Evolutionary conservation across 1,140 invertebrate species (phyloP).

Genomic region (Platorchestia sp.): DNA sequence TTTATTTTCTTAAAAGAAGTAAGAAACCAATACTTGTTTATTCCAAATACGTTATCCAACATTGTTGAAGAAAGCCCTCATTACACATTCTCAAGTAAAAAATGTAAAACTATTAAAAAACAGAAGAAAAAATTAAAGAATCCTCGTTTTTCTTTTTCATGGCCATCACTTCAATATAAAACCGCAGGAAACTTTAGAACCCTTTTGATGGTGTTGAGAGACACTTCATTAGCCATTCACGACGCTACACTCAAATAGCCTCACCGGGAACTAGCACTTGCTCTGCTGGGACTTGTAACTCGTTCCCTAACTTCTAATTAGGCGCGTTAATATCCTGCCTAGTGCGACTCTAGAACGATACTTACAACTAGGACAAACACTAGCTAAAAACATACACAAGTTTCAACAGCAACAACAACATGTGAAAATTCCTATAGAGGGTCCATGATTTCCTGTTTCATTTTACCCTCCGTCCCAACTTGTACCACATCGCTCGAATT

Average conservation of each 20-base stretch:
- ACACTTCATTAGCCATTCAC: too few relatives aligned
- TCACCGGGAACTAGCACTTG: background rate
- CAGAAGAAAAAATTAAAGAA: too few relatives aligned
- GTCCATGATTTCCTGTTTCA: background rate
- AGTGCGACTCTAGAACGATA: slow-evolving; percentile 30
- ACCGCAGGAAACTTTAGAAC: too few relatives aligned
- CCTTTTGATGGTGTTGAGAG: too few relatives aligned
- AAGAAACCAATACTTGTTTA: too few relatives aligned
- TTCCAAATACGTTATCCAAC: too few relatives aligned
- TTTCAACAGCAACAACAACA: slow-evolving; percentile 46
- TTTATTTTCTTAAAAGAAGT: too few relatives aligned
- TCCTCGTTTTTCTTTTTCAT: too few relatives aligned
- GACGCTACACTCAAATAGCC: background rate
- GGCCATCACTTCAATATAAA: too few relatives aligned
- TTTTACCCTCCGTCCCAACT: background rate
- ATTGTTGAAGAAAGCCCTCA: too few relatives aligned
- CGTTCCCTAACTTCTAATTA: background rate
- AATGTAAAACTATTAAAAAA: too few relatives aligned
- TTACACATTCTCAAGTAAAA: too few relatives aligned
- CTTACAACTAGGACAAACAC: slow-evolving; percentile 18
- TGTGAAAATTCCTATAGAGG: background rate
- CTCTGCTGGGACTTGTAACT: background rate
- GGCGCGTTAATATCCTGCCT: background rate
- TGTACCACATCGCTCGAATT: background rate
- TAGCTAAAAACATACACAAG: slow-evolving; percentile 40